Conservation (phyloP, 2,888 invertebrate genomes). For the Hymenopus coronatus region DNA sequence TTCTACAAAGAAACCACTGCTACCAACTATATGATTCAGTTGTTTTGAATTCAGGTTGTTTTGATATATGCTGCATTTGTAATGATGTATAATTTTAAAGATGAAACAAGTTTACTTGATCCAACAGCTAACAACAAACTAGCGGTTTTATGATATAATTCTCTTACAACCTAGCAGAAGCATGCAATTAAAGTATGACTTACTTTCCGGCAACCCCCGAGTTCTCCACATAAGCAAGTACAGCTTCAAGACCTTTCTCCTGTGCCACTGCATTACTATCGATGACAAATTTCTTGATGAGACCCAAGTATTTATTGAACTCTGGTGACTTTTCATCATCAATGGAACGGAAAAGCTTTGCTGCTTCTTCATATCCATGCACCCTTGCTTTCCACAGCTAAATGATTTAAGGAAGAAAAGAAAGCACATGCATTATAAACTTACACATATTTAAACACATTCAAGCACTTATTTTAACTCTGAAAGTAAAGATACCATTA, state of each 20-base stretch:
- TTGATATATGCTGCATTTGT: too few relatives aligned
- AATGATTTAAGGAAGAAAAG: conserved; percentile 3
- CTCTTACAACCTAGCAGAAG: too few relatives aligned
- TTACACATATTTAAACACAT: too few relatives aligned
- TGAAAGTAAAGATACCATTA: too few relatives aligned
- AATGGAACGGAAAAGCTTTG: conserved; percentile 81
- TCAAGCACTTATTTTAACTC: too few relatives aligned
- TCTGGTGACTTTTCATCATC: conserved; percentile 93
- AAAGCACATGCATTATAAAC: too few relatives aligned
- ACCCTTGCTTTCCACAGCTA: conserved; percentile 92
- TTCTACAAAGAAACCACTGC: too few relatives aligned
- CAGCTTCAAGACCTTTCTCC: conserved; percentile 92
- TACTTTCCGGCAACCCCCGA: conserved; percentile 80
- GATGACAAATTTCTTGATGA: conserved; percentile 90
- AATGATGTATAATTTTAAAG: too few relatives aligned
- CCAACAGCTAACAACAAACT: background rate
- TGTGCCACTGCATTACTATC: conserved; percentile 95
- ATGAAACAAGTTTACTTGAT: background rate
- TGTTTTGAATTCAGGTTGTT: too few relatives aligned
- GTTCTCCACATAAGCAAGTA: conserved; percentile 87
- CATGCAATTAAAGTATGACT: conserved; percentile 37
- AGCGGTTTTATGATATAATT: background rate
- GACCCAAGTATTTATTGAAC: conserved; percentile 85
- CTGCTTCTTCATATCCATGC: conserved; percentile 90
- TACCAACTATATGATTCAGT: too few relatives aligned